Percentiles rank a stretch among this genome's conserved stretches.
Conservation (phyloP, 2,797 vertebrate species). For the Yasuhikotakia modesta region DNA sequence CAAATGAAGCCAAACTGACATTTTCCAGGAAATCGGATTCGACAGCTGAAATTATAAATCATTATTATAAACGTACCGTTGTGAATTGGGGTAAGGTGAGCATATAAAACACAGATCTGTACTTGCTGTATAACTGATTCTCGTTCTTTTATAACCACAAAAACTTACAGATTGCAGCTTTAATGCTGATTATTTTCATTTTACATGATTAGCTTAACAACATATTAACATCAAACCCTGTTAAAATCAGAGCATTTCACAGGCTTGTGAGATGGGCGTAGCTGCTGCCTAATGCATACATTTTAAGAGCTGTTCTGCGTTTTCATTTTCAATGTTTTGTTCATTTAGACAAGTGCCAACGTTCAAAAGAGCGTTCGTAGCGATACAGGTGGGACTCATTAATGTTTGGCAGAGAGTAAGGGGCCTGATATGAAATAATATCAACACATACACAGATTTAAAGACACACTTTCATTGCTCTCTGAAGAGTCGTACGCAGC, state of each 20-base stretch:
- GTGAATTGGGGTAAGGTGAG: too few species aligned
- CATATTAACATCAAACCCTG: not conserved
- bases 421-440: slow-evolving; percentile 50
- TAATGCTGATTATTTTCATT: not conserved
- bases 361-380: slow-evolving; percentile 76
- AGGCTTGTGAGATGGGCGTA: not conserved
- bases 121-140: too few species aligned
- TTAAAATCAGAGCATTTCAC: not conserved
- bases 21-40: too few species aligned
- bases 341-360: slow-evolving; percentile 68
- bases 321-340: slow-evolving; percentile 63
- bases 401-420: slow-evolving; percentile 70
- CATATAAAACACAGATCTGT: too few species aligned
- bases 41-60: too few species aligned
- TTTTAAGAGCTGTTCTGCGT: not conserved
- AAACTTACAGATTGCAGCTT: too few species aligned
- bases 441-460: slow-evolving; percentile 58
- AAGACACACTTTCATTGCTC: slow-evolving; percentile 69
- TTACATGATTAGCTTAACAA: not conserved
- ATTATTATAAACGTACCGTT: too few species aligned
- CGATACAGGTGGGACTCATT: slow-evolving; percentile 82
- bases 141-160: too few species aligned
- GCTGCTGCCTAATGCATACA: not conserved
- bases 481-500: slow-evolving; percentile 68
- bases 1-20: too few species aligned